Evolutionary conservation across 2,797 vertebrate species (phyloP), one percentile per base, ranked within the genome.

Genomic region (Sebastes matsubarae): DNA sequence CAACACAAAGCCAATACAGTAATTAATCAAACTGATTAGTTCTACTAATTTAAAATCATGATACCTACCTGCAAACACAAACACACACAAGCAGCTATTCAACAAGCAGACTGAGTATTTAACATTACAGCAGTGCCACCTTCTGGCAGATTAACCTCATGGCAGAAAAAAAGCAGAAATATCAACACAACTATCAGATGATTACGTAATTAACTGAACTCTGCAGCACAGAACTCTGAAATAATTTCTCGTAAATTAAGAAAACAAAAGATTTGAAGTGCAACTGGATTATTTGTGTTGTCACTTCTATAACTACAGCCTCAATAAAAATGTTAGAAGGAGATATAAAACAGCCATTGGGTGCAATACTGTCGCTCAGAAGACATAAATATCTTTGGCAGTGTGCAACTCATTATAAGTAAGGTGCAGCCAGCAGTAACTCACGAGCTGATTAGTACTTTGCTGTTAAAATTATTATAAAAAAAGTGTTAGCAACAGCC

Each of bases 401-500:
- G 30, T 4, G 69, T 63, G 59, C 58, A 58, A 32, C 55, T 75
- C 36, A 61, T 81, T n/a, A 27, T 6, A 32, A 61, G 22, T 70
- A 29, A 77, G 18, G 54, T 75, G 67, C 11, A 82, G 79, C 73
- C 75, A 68, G 69, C n/a, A 14, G 25, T 32, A 54, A 77, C 20
- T n/a, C 8, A 66, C 20, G 27, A 25, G 38, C 63, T 14, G 25
- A 78, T 87, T 87, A 82, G 83, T 76, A 25, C 30, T 72, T 66
- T 65, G 32, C 24, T 68, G 64, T 80, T 67, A 42, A 52, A 34
- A 22, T 30, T 8, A 29, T 72, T 75, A 61, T 18, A 58, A 72
- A 83, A 18, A 36, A 58, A 71, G 57, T 65, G 88, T 95, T 93
- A 93, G 92, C 81, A 88, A 77, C 74, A 83, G 85, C 86, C 77